Evolutionary conservation across 2,113 vertebrate species (phyloP).

Genomic region (Shinisaurus crocodilurus): DNA sequence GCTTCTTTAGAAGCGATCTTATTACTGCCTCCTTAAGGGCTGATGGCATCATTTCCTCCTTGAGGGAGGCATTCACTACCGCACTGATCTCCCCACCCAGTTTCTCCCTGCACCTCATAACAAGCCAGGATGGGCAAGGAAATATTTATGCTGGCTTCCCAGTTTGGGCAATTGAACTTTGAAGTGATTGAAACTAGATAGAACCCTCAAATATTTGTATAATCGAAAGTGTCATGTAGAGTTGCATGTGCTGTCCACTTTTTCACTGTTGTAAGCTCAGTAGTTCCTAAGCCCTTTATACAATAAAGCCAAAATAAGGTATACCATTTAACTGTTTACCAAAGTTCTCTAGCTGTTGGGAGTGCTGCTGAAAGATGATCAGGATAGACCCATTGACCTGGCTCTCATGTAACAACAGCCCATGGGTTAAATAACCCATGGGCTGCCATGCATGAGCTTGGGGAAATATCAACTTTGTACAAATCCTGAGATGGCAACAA

Average conservation of each 20-base stretch:
- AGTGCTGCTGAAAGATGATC: not conserved
- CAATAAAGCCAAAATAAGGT: not conserved
- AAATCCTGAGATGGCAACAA: no score
- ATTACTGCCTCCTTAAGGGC: no score
- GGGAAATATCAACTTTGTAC: no score
- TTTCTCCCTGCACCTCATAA: no score
- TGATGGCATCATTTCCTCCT: no score
- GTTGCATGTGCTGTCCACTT: not conserved
- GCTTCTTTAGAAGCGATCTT: no score
- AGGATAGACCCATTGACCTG: not conserved
- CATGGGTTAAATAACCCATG: no score
- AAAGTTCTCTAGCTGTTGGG: not conserved
- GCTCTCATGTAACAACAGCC: no score
- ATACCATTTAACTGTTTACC: not conserved
- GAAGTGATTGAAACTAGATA: not conserved
- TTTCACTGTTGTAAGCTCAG: not conserved
- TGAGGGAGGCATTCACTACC: no score
- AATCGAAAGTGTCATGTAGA: not conserved
- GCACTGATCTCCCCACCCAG: no score
- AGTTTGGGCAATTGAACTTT: not conserved
- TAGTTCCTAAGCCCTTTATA: not conserved
- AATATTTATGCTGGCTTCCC: rapidly evolving
- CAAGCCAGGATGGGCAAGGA: no score
- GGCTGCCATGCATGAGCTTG: no score
- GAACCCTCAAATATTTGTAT: not conserved